Evolutionary conservation across 2,797 vertebrate genomes (phyloP).

Genomic region (Mus caroli): DNA sequence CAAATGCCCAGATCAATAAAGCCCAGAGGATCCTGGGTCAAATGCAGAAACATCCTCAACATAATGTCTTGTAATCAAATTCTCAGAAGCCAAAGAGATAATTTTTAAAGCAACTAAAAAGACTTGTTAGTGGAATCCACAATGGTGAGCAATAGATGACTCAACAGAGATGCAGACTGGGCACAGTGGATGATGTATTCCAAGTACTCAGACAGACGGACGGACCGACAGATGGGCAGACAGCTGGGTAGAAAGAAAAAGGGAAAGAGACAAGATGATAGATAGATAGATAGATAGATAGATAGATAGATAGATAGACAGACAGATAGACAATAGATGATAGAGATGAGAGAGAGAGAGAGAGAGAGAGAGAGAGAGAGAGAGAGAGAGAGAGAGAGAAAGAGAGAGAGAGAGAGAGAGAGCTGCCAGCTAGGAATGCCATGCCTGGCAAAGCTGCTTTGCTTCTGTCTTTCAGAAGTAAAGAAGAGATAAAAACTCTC

Average conservation of each 20-base stretch:
- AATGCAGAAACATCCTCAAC: not conserved
- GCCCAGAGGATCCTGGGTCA: not conserved
- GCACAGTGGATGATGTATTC: not conserved
- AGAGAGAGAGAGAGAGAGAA: no score
- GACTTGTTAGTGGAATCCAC: not conserved
- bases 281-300: no score
- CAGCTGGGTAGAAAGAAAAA: no score
- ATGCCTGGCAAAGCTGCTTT: not conserved
- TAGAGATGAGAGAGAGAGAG: no score
- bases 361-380: no score
- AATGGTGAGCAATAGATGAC: not conserved
- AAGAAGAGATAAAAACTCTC: not conserved
- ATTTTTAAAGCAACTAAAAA: not conserved
- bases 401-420: no score
- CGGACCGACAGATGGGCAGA: no score
- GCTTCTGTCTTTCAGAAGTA: not conserved
- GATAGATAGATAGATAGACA: no score
- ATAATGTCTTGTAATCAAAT: constrained; percentile 4
- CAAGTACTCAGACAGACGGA: not conserved
- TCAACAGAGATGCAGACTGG: not conserved
- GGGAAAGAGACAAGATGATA: no score
- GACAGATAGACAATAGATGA: no score
- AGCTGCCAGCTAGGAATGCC: not conserved
- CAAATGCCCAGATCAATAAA: not conserved
- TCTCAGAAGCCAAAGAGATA: not conserved